These are phyloP conservation scores for Bradysia coprophila DNA, from an alignment of 1,140 invertebrate genomes.

Conservation along the genomic window DNA sequence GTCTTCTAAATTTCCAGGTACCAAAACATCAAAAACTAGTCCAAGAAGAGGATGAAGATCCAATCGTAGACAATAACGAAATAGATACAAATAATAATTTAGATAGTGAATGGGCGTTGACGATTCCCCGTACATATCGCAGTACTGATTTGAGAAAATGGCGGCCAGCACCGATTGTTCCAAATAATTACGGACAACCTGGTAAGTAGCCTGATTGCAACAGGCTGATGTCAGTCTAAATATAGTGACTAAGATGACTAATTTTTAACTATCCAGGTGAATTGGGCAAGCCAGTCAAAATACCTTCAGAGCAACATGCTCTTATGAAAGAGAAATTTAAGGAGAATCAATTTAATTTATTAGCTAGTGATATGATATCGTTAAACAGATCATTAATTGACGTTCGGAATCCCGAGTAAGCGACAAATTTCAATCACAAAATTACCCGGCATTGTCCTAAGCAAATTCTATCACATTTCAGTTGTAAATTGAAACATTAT, in stretches of 20 bases:
- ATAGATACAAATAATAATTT: constrained; percentile 22
- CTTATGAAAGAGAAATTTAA: constrained; percentile 91
- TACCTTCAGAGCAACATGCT: constrained; percentile 64
- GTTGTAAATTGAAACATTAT: constrained; percentile 62
- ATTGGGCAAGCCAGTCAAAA: constrained; percentile 66
- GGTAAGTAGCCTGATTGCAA: too few species aligned
- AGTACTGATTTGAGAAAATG: constrained; percentile 40
- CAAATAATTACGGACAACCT: constrained; percentile 43
- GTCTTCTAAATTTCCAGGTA: background rate
- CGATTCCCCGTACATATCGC: constrained; percentile 17
- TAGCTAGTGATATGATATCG: constrained; percentile 95
- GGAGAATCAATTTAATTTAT: constrained; percentile 94
- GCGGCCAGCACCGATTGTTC: constrained; percentile 47
- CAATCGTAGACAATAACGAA: constrained; percentile 22
- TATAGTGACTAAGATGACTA: too few species aligned
- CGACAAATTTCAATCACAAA: too few species aligned
- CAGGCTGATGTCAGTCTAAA: too few species aligned
- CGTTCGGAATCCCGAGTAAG: constrained; percentile 78
- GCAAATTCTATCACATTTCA: too few species aligned
- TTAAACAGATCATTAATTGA: constrained; percentile 90
- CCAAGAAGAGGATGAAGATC: constrained; percentile 13
- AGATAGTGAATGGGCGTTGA: constrained; percentile 12
- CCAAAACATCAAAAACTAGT: background rate
- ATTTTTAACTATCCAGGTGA: too few species aligned
- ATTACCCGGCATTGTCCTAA: too few species aligned